A percentile compares a stretch with the other conserved stretches of the same genome.
Conservation (phyloP, 2,797 vertebrate genomes). For the Xiphorhynchus erythropygius region DNA sequence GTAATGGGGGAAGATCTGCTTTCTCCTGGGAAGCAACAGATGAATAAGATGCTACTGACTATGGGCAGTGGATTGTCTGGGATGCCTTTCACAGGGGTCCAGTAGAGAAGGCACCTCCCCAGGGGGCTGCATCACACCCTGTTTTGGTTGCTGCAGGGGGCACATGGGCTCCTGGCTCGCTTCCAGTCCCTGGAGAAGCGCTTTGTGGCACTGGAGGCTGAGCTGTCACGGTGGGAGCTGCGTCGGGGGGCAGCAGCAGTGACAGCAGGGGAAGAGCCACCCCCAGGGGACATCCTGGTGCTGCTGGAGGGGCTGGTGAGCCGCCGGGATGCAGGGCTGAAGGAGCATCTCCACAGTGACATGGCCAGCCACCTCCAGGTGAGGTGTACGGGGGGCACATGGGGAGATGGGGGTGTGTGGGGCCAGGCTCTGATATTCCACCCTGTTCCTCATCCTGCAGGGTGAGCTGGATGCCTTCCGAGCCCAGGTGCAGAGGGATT, state of each 20-base stretch:
- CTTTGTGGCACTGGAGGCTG: conserved; percentile 66
- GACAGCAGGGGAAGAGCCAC: not conserved
- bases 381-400: fast-evolving
- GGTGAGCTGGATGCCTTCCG: conserved; percentile 57
- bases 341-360: conserved; percentile 63
- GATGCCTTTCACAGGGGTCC: not conserved
- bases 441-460: conserved; percentile 7
- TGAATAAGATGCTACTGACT: not conserved
- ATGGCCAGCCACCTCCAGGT: conserved; percentile 68
- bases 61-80: not conserved
- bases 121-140: not conserved
- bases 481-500: conserved; percentile 61
- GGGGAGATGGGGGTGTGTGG: fast-evolving
- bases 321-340: conserved; percentile 54
- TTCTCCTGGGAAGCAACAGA: not conserved
- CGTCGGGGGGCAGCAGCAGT: not conserved
- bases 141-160: not conserved
- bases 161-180: conserved; percentile 65
- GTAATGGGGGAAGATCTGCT: not conserved
- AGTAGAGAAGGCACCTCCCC: not conserved
- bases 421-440: not conserved
- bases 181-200: conserved; percentile 77
- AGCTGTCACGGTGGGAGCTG: conserved; percentile 58
- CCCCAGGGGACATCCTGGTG: conserved; percentile 26
- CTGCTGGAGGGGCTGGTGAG: conserved; percentile 74